Percentiles rank a stretch among this genome's conserved stretches.
phyloP scores from a whole-genome alignment of 2,888 invertebrate genomes.

The Cheilosia scutellata region DNA sequence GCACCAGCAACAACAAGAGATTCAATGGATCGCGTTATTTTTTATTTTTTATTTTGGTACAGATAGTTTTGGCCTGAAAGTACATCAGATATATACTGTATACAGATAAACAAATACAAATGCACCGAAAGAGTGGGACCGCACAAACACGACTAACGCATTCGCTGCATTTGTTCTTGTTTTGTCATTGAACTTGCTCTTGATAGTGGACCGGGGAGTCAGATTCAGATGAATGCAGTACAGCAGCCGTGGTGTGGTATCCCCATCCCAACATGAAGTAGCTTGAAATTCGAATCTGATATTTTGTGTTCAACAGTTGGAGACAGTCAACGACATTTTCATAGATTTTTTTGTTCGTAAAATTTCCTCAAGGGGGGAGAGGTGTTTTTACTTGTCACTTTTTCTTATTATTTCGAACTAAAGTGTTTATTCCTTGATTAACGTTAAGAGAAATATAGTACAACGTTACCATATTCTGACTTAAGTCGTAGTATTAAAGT shows the following conservation, averaged over 20 bases:
- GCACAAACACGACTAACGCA: conserved; percentile 34
- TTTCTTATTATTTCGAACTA: too few relatives aligned
- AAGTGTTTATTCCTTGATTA: too few relatives aligned
- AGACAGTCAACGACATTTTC: conserved; percentile 42
- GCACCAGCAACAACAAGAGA: conserved; percentile 25
- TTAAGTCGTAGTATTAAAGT: too few relatives aligned
- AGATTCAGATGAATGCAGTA: conserved; percentile 53
- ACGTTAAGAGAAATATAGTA: too few relatives aligned
- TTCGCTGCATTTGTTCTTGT: conserved; percentile 63
- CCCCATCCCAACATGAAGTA: conserved; percentile 16
- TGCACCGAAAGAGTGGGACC: conserved; percentile 29
- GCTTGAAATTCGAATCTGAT: conserved; percentile 62
- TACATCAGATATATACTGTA: conserved; percentile 23
- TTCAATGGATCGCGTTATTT: conserved; percentile 25
- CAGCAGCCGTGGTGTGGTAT: conserved; percentile 44
- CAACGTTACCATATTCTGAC: too few relatives aligned
- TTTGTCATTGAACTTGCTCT: conserved; percentile 76
- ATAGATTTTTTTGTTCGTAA: conserved; percentile 4
- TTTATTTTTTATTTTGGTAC: conserved; percentile 45
- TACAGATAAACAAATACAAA: conserved; percentile 16
- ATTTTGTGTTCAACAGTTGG: conserved; percentile 18
- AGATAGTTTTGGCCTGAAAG: conserved; percentile 62
- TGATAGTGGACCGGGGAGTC: conserved; percentile 59
- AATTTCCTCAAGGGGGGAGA: too few relatives aligned
- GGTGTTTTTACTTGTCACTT: too few relatives aligned